Evolutionary conservation across 2,113 vertebrate species (phyloP).

Genomic region (Brachyhypopomus occidentalis): DNA sequence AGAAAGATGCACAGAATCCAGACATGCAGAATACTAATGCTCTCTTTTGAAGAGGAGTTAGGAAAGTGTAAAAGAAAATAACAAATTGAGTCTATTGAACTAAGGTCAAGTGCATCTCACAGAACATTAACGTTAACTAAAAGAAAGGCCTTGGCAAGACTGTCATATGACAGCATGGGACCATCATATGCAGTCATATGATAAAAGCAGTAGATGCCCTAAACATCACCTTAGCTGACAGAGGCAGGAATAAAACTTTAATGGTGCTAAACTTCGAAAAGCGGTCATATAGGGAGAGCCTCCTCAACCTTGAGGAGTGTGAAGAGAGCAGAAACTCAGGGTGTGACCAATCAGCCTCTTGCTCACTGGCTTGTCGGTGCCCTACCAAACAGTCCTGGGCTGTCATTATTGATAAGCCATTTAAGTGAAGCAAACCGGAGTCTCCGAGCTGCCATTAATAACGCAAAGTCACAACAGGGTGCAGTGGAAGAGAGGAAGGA

Average conservation of each 20-base stretch:
- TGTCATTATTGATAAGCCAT: conserved; percentile 49
- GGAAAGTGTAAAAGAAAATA: neutral
- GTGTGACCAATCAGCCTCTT: conserved; percentile 10
- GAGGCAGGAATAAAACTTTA: conserved; percentile 27
- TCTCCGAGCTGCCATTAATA: conserved; percentile 50
- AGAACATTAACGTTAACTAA: neutral
- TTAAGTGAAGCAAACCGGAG: conserved; percentile 53
- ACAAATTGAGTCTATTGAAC: neutral
- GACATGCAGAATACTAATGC: neutral
- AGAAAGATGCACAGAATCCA: neutral
- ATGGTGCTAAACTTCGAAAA: conserved; percentile 9
- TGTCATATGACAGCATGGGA: neutral
- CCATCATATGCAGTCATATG: conserved; percentile 11
- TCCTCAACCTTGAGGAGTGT: conserved; percentile 12
- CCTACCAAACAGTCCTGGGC: conserved; percentile 6
- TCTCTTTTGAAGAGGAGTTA: neutral
- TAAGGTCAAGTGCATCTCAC: conserved; percentile 1
- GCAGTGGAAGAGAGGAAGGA: neutral
- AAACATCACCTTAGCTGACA: conserved; percentile 14
- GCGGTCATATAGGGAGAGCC: neutral
- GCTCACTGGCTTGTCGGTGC: conserved; percentile 1
- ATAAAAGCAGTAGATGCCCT: neutral
- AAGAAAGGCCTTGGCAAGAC: conserved; percentile 9
- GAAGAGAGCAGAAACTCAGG: neutral
- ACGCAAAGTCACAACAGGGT: conserved; percentile 47